These are phyloP conservation scores for Galerucella nymphaeae DNA, from an alignment of 2,888 invertebrate genomes.

Conservation along the genomic window DNA sequence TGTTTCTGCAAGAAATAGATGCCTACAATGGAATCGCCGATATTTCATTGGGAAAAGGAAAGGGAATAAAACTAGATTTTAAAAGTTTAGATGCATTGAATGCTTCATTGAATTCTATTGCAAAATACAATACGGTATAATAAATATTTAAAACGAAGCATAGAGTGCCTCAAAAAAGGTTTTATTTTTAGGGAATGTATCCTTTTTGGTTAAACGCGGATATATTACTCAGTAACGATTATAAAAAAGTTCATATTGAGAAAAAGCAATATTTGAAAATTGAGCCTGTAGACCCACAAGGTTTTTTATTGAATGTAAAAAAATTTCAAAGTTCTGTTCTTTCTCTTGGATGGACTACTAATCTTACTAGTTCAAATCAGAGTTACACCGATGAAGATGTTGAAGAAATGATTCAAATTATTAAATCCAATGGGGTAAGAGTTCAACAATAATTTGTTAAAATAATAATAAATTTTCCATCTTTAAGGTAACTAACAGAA, in stretches of 20 bases:
- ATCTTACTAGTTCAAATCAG: slow-evolving; percentile 57
- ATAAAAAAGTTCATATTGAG: neutral
- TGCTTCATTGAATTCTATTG: slow-evolving; percentile 67
- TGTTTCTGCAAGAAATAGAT: slow-evolving; percentile 69
- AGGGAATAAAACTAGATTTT: slow-evolving; percentile 91
- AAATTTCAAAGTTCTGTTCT: slow-evolving; percentile 74
- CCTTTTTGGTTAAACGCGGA: slow-evolving; percentile 92
- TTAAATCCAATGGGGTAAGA: slow-evolving; percentile 64
- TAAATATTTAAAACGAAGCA: neutral
- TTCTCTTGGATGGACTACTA: slow-evolving; percentile 82
- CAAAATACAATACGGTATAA: slow-evolving; percentile 61
- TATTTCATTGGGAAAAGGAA: slow-evolving; percentile 56
- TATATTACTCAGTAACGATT: slow-evolving; percentile 78
- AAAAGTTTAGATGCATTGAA: slow-evolving; percentile 81
- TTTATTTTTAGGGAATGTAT: slow-evolving; percentile 69
- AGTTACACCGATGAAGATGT: slow-evolving; percentile 75
- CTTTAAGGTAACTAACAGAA: slow-evolving; percentile 69
- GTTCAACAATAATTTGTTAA: too few species aligned
- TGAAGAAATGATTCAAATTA: slow-evolving; percentile 74
- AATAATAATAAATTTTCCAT: neutral
- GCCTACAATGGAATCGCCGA: slow-evolving; percentile 25
- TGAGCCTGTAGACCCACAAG: slow-evolving; percentile 72
- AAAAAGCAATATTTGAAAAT: slow-evolving; percentile 67
- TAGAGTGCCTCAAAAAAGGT: neutral
- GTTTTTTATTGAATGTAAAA: slow-evolving; percentile 72